Evolutionary conservation across 2,888 invertebrate species (phyloP).

Genomic region (Spisula solida): DNA sequence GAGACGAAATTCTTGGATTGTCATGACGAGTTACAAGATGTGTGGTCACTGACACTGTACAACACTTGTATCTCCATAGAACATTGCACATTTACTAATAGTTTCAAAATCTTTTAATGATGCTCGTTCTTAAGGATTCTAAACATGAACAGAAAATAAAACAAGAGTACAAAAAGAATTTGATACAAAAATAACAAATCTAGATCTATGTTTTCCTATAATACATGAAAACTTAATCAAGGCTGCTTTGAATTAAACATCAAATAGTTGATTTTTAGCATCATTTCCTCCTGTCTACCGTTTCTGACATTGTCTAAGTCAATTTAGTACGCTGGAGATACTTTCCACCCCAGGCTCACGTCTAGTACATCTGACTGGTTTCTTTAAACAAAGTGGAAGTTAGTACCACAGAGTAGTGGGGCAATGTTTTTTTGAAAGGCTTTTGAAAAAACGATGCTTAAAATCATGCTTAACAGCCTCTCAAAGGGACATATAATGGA

Average conservation of each 20-base stretch:
- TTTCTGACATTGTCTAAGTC: not conserved
- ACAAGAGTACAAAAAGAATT: not conserved
- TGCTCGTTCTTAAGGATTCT: constrained; percentile 16
- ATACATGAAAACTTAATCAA: not conserved
- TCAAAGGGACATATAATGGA: not conserved
- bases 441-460: constrained; percentile 10
- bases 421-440: not conserved
- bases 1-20: not conserved
- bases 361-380: not conserved
- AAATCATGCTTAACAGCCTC: not conserved
- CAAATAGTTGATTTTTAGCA: constrained; percentile 2
- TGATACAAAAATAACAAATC: constrained; percentile 24
- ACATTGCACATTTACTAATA: not conserved
- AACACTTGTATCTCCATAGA: not conserved
- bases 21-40: not conserved
- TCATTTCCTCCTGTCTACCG: not conserved
- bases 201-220: constrained; percentile 23
- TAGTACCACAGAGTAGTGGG: too few relatives aligned
- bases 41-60: too few relatives aligned
- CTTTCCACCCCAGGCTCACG: not conserved
- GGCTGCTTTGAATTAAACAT: constrained; percentile 11
- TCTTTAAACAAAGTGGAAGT: not conserved
- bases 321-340: not conserved
- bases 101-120: not conserved
- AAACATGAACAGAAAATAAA: not conserved